Conservation (phyloP, 2,113 vertebrate genomes). For the Toxotes chatareus region DNA sequence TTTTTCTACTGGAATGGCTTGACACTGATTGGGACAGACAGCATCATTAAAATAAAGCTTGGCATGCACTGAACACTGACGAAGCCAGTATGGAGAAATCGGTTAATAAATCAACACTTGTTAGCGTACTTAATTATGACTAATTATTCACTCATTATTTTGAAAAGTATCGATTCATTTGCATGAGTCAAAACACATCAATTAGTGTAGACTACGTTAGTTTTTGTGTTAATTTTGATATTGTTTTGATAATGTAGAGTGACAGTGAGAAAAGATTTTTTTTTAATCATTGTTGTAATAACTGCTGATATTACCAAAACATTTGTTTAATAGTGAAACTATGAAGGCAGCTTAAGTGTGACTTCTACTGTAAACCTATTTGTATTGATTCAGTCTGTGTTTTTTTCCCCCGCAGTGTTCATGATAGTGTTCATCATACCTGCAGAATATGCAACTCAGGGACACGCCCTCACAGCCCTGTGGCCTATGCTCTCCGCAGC, state of each 20-base stretch:
- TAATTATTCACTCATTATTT: conserved; percentile 79
- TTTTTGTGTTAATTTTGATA: conserved; percentile 15
- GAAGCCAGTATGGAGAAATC: conserved; percentile 72
- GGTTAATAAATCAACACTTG: conserved; percentile 76
- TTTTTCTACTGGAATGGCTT: conserved; percentile 67
- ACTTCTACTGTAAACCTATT: conserved; percentile 52
- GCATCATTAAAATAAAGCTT: conserved; percentile 76
- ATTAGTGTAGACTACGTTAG: conserved; percentile 62
- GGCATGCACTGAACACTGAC: conserved; percentile 71
- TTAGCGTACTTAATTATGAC: conserved; percentile 77
- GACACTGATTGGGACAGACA: conserved; percentile 80
- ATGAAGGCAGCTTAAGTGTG: conserved; percentile 3
- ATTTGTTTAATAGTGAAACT: background rate
- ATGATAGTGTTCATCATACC: conserved; percentile 27
- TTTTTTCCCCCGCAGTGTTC: conserved; percentile 33
- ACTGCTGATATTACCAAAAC: conserved; percentile 3
- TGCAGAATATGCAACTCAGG: background rate
- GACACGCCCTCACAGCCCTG: no score
- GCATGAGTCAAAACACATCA: conserved; percentile 70
- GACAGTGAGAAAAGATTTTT: conserved; percentile 24
- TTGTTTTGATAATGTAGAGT: background rate
- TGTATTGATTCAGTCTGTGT: conserved; percentile 61
- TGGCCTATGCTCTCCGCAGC: no score
- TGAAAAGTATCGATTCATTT: conserved; percentile 75
- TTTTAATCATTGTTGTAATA: conserved; percentile 1